These are phyloP conservation scores for Antheraea yamamai DNA, from an alignment of 2,888 invertebrate species.

Conservation along the genomic window DNA sequence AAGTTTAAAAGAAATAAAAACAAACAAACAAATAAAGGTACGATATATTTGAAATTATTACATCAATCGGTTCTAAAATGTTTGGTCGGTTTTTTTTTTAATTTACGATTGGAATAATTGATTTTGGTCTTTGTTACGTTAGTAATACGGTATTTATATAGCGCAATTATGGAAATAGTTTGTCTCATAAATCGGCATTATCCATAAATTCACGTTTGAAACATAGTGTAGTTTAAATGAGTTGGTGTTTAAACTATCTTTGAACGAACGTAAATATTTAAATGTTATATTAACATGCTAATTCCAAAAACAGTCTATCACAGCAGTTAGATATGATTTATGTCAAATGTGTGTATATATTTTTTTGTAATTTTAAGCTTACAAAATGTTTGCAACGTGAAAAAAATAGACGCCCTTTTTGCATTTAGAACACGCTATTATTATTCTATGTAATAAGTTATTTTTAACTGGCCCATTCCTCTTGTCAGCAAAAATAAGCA, in stretches of 20 bases:
- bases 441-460: too few relatives aligned
- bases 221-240: background rate
- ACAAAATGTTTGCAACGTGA: too few relatives aligned
- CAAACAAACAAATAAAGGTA: background rate
- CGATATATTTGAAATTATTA: conserved; percentile 33
- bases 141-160: conserved; percentile 35
- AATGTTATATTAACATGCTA: too few relatives aligned
- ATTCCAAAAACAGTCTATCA: too few relatives aligned
- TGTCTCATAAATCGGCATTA: background rate
- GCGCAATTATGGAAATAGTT: background rate
- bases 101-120: background rate
- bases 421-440: too few relatives aligned
- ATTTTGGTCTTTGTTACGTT: conserved; percentile 42
- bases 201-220: conserved; percentile 4
- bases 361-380: too few relatives aligned
- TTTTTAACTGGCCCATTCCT: too few relatives aligned
- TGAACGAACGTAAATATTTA: background rate
- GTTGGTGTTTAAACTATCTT: background rate
- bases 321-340: too few relatives aligned
- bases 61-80: conserved; percentile 49
- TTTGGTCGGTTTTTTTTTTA: conserved; percentile 19
- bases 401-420: too few relatives aligned
- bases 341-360: too few relatives aligned
- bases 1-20: too few relatives aligned
- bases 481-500: too few relatives aligned